Base-by-base conservation (phyloP, 2,113 vertebrate genomes). In the Dasyurus viverrinus region DNA sequence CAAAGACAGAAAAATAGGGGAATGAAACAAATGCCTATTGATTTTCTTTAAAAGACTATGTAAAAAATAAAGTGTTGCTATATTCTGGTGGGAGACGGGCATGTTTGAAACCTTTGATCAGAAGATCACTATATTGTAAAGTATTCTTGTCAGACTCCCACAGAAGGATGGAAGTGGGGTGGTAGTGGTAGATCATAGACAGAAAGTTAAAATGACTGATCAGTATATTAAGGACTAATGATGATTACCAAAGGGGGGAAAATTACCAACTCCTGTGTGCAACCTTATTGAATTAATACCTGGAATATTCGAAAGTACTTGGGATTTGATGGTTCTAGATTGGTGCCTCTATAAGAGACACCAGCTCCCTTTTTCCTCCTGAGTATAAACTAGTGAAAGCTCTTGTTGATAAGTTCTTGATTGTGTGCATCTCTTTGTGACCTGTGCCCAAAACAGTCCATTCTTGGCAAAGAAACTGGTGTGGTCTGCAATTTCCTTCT, bases 1-100 rank as follows among this genome's bases (percentile, higher is more conserved):
- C 2, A 27, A 91, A 46, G 24, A 23, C 42, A 30, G 0, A 0
- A 26, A 26, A 53, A n/a, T 24, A 92, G 0, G 16, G n/a, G 48
- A 94, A 89, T 30, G 0, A 90, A 96, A 60, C 2, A 93, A 93
- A 76, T 92, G 84, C 1, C 1, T 16, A 91, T 4, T 52, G 50
- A 90, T 89, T 93, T 89, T 93, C 53, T 89, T 76, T n/a, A 91
- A 76, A 89, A 93, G 89, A 89, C 96, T 89, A 96, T 24, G 8
- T 46, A 90, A 89, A 89, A 50, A 48, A 6, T 30, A 47, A 90
- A 52, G 91, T 47, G 76, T 36, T 24, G 0, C 0, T 92, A 36
- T 27, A 54, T 42, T 95, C 91, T 48, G 91, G 25, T 3, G 91
- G 24, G 12, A 89, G 53, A 89, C 30, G 76, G 7, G 91, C 36